Base-by-base conservation (phyloP, 2,888 invertebrate species). In the Drosophila tripunctata region DNA sequence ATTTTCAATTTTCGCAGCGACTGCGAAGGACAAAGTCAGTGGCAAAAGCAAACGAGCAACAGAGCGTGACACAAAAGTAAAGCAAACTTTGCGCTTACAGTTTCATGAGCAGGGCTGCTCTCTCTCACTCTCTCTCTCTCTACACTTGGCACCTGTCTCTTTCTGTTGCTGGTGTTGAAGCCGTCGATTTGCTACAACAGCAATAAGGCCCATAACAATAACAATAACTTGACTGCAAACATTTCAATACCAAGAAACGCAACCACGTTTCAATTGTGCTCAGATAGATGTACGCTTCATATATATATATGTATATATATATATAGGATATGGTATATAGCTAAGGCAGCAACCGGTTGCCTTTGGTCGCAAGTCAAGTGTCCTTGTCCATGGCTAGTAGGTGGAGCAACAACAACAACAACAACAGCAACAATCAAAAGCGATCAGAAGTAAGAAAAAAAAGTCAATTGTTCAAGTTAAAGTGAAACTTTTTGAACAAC, bases 391-490 rank as follows among this genome's bases (percentile, higher is more conserved):
- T 40, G 33, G 50, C 15, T 5, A 51, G 17, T 48, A 51, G 54
- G 64, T 55, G 45, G 48, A 45, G 33, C 52, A 64, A 54, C 52
- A 71, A 52, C 69, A 77, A 31, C 38, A 64, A 33, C 30, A 64
- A 54, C 47, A 56, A n/a, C n/a, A n/a, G n/a, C n/a, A n/a, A 27
- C 60, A 56, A 58, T 36, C 58, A 41, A 41, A 17, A 33, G 51
- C 47, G 52, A 67, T 62, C 48, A 57, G 41, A 17, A 61, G 61
- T 56, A 50, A 64, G 36, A 22, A 43, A 64, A 75, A 83, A 87
- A 83, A 83, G 87, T 86, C 77, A 86, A 88, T 83, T 87, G 83
- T 81, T 87, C 67, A 88, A 88, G 78, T 81, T 81, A 85, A 81
- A 81, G 81, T 82, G 67, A 87, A 81, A 81, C 81, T 81, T 81